A percentile compares a stretch with the other conserved stretches of the same genome.
Evolutionary conservation across 2,113 vertebrate genomes (phyloP).

Genomic region (Scolopax mira): DNA sequence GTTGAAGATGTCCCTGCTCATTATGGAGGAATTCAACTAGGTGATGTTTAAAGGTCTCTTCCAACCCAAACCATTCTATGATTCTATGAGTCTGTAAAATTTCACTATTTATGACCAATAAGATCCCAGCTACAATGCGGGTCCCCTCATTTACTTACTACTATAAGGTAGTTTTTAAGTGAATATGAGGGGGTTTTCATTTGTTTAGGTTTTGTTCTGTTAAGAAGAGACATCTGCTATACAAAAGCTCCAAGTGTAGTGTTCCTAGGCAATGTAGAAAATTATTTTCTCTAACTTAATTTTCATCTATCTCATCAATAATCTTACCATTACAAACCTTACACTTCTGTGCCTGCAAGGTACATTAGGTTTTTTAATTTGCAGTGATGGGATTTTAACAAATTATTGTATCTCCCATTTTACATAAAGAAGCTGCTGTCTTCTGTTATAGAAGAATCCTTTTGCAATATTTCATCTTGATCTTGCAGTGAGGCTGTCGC

Average conservation of each 20-base stretch:
- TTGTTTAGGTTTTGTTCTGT: neutral
- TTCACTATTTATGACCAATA: neutral
- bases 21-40: rapidly evolving
- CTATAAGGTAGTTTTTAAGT: neutral
- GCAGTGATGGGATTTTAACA: neutral
- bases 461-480: neutral
- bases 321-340: neutral
- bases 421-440: neutral
- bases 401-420: neutral
- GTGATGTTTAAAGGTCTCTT: neutral
- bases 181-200: neutral
- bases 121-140: rapidly evolving
- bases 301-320: neutral
- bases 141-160: neutral
- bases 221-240: neutral
- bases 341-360: neutral
- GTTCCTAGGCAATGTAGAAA: neutral
- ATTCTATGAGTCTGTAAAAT: neutral
- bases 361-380: neutral
- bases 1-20: neutral
- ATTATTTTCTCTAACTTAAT: neutral
- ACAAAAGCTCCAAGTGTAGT: neutral
- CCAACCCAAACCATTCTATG: neutral
- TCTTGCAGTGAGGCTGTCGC: neutral
- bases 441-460: neutral